Base-by-base conservation (phyloP, 2,888 invertebrate species). In the Formica aserva region DNA sequence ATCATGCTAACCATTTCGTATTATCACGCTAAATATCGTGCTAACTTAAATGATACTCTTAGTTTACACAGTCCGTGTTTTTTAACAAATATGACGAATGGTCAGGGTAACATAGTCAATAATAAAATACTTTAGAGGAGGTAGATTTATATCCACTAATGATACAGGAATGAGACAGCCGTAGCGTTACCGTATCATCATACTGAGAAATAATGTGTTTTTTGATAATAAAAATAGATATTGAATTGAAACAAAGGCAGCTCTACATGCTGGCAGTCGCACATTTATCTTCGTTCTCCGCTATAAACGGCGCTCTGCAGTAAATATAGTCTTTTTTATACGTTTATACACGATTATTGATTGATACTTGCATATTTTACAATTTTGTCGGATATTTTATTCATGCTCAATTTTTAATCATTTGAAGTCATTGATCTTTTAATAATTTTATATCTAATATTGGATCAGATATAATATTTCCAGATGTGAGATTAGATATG, bases 141-240 rank as follows among this genome's bases (percentile, higher is more conserved):
- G 35, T 35, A 38, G 41, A 78, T 69, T 67, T 41, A 22, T 32
- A 69, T 57, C 6, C 22, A 29, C 15, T 45, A 69, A 57, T n/a
- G 41, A 77, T n/a, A 67, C 15, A 29, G 1, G 22, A 69, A 11
- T 67, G 38, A 18, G 52, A 60, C 55, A 29, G 41, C 15, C 55
- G n/a, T 77, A 32, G 3, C n/a, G 52, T 13, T 76, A 66, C 13
- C 8, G n/a, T 55, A 18, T 26, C 65, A 63, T 48, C 35, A n/a
- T 9, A 22, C 15, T 41, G 76, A 55, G 26, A 66, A 77, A 66
- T 69, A 69, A 57, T 45, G 32, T 69, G 29, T 26, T 78, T 78
- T 57, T n/a, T 57, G 41, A 78, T 78, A 69, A 78, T 69, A 15
- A 55, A n/a, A 3, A 35, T 29, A 69, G 32, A 77, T 67, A 77